These are phyloP conservation scores for Acanthaster planci DNA, from an alignment of 35 echinoderm and acorn worm genomes.

Conservation along the genomic window DNA sequence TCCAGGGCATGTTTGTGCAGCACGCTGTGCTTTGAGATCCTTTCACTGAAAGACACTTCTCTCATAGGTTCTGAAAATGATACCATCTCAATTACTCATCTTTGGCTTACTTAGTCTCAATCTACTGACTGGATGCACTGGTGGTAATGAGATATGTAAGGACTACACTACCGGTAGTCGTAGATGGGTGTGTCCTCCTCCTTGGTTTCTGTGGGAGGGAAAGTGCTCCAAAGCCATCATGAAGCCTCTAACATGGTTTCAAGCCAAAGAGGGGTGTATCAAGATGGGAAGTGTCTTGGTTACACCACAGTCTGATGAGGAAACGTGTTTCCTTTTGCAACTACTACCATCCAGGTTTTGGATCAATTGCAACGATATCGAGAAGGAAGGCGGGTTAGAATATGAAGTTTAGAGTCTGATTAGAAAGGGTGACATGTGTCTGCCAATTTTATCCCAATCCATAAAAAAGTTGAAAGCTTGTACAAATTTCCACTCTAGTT, in stretches of 20 bases:
- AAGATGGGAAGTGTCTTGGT: slow-evolving; percentile 21
- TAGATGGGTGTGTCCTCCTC: too few relatives aligned
- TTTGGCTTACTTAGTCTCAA: neutral
- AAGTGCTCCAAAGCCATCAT: neutral
- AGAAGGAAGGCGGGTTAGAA: neutral
- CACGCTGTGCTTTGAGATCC: too few relatives aligned
- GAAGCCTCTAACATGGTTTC: neutral
- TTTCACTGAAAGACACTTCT: too few relatives aligned
- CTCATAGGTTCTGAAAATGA: too few relatives aligned
- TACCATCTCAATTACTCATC: neutral
- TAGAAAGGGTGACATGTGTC: too few relatives aligned
- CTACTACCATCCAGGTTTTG: neutral
- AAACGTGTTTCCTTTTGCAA: neutral
- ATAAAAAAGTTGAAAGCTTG: too few relatives aligned
- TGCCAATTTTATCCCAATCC: too few relatives aligned
- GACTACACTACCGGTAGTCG: neutral
- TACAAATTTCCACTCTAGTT: too few relatives aligned
- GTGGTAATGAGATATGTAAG: neutral
- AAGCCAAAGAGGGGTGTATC: neutral
- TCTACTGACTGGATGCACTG: neutral
- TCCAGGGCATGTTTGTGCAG: too few relatives aligned
- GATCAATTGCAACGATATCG: neutral
- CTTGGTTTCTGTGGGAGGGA: neutral
- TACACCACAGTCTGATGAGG: neutral
- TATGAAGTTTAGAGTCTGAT: too few relatives aligned